Conservation (phyloP, 1,140 invertebrate genomes). For the Heliconius himera region DNA sequence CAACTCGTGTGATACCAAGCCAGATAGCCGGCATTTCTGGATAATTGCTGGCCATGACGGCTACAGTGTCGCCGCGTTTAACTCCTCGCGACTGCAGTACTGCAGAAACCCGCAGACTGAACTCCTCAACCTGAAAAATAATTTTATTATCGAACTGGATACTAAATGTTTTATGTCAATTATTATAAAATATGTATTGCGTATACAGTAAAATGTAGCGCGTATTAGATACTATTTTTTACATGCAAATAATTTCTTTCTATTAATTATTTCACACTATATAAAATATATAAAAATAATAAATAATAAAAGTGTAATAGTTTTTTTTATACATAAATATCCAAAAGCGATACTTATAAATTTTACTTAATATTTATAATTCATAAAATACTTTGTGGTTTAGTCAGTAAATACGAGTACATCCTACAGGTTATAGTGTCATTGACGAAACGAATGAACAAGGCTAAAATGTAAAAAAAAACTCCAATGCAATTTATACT, state of each 20-base stretch:
- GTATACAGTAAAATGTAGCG: too few relatives aligned
- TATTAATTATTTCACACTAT: not conserved
- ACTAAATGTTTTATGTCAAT: too few relatives aligned
- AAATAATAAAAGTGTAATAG: not conserved
- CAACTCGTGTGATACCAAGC: slow-evolving; percentile 94
- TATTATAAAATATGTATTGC: too few relatives aligned
- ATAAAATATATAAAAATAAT: not conserved
- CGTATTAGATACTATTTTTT: too few relatives aligned
- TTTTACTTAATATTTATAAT: too few relatives aligned
- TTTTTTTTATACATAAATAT: not conserved
- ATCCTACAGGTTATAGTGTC: not conserved
- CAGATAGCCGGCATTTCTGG: slow-evolving; percentile 94
- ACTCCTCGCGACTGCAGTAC: slow-evolving; percentile 90
- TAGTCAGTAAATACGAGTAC: not conserved
- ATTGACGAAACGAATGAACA: not conserved
- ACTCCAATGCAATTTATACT: not conserved
- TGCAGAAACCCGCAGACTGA: slow-evolving; percentile 92
- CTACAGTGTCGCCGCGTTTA: slow-evolving; percentile 92
- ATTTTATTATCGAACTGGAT: not conserved
- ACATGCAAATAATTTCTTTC: too few relatives aligned
- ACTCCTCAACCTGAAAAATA: slow-evolving; percentile 88
- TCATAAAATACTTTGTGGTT: not conserved
- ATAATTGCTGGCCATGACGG: slow-evolving; percentile 93
- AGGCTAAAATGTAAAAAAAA: slow-evolving; percentile 8
- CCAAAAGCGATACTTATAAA: too few relatives aligned